phyloP scores from a whole-genome alignment of 2,113 vertebrate genomes.

The Nibea albiflora region DNA sequence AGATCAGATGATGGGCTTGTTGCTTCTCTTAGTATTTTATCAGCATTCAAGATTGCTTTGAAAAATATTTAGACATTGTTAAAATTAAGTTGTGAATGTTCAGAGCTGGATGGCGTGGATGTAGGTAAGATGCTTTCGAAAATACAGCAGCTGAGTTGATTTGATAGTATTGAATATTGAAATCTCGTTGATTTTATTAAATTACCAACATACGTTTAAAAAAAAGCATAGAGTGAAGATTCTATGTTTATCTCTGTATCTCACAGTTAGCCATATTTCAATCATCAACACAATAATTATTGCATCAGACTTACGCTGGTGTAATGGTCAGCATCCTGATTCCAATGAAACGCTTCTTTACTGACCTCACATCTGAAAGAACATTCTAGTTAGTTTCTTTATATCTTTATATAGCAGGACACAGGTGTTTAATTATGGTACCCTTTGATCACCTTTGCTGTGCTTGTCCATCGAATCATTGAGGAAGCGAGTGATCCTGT shows the following conservation, averaged over 20 bases:
- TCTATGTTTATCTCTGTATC: not conserved
- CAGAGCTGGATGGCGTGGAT: not conserved
- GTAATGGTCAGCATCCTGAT: constrained; percentile 95
- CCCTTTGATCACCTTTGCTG: constrained; percentile 83
- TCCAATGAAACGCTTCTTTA: constrained; percentile 95
- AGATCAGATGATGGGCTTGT: no score
- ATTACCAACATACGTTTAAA: not conserved
- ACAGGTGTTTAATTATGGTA: not conserved
- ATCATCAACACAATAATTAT: not conserved
- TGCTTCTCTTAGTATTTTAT: no score
- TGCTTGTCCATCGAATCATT: constrained; percentile 88
- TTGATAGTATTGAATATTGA: not conserved
- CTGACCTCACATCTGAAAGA: constrained; percentile 83
- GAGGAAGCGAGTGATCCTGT: constrained; percentile 91
- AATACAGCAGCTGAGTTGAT: not conserved
- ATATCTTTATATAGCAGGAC: not conserved
- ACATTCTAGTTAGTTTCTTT: constrained; percentile 10
- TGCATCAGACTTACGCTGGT: constrained; percentile 83
- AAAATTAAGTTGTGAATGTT: not conserved
- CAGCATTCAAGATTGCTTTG: no score
- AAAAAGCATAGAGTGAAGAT: no score
- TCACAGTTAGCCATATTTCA: not conserved
- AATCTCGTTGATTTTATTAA: not conserved
- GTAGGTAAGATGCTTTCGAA: not conserved
- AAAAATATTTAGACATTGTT: no score